Conservation (phyloP, 30 jellyfish, hydroid and myxozoan species). For the Aurelia sp. region DNA sequence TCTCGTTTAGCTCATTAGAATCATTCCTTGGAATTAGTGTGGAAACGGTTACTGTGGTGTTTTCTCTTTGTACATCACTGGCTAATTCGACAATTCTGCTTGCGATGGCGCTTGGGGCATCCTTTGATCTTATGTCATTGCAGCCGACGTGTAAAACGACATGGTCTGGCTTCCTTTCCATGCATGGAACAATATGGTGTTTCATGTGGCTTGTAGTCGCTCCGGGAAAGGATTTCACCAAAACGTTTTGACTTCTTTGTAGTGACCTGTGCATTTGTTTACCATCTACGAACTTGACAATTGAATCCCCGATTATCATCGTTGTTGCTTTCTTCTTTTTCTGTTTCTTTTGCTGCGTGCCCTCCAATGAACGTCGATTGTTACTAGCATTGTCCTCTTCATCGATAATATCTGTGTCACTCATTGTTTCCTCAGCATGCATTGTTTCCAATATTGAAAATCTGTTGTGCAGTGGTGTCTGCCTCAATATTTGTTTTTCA, state of each 20-base stretch:
- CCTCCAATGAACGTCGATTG: constrained; percentile 9
- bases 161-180: constrained; percentile 40
- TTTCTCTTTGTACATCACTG: constrained; percentile 10
- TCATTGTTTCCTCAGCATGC: constrained; percentile 36
- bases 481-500: constrained; percentile 22
- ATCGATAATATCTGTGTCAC: constrained; percentile 12
- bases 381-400: constrained; percentile 27
- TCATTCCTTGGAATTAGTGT: constrained; percentile 34
- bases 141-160: constrained; percentile 21
- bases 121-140: constrained; percentile 46
- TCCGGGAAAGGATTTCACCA: constrained; percentile 35
- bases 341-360: no score
- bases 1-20: constrained; percentile 17
- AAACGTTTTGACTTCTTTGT: constrained; percentile 15
- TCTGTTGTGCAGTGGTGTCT: constrained; percentile 35
- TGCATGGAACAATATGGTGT: constrained; percentile 37
- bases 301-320: constrained; percentile 2
- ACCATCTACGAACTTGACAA: constrained; percentile 20
- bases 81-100: constrained; percentile 21
- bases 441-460: constrained; percentile 19
- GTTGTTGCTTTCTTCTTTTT: background rate
- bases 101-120: constrained; percentile 23
- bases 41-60: constrained; percentile 7
- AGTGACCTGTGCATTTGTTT: constrained; percentile 19
- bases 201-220: constrained; percentile 52